Percentiles rank a stretch among this genome's conserved stretches.
These are phyloP conservation scores for Rachycentron canadum DNA, from an alignment of 2,797 vertebrate species.

Conservation along the genomic window DNA sequence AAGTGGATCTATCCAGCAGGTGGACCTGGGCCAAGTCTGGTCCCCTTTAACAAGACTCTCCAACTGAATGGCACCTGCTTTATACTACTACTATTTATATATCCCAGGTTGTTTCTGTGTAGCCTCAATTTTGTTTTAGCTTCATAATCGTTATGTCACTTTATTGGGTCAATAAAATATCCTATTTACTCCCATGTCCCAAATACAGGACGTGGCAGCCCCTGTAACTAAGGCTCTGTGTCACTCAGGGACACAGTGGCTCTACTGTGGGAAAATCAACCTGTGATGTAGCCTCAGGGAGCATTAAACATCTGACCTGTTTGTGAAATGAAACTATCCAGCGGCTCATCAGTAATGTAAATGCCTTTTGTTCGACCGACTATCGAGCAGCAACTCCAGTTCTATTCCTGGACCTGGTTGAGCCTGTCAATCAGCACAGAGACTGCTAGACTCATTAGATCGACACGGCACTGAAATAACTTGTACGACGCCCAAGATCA, in stretches of 20 bases:
- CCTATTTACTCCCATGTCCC: not conserved
- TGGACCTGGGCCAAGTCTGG: not conserved
- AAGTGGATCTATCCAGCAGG: not conserved
- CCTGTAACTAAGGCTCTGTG: not conserved
- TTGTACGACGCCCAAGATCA: constrained; percentile 34
- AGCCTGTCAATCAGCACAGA: not conserved
- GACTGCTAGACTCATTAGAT: constrained; percentile 18
- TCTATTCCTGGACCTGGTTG: constrained; percentile 37
- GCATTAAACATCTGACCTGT: not conserved
- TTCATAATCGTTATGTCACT: not conserved
- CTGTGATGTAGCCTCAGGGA: not conserved
- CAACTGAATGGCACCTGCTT: too few relatives aligned
- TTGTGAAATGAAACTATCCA: not conserved
- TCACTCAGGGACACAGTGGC: not conserved
- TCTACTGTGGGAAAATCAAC: too few relatives aligned
- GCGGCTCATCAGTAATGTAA: not conserved
- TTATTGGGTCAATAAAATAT: not conserved
- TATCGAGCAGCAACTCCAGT: not conserved
- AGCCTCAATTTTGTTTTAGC: not conserved
- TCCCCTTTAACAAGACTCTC: not conserved
- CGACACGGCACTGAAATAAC: constrained; percentile 4
- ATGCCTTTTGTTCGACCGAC: not conserved
- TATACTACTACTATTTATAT: too few relatives aligned
- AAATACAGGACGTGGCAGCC: not conserved
- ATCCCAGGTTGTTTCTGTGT: not conserved